Evolutionary conservation across 2,113 vertebrate species (phyloP).

Genomic region (Pelecanus crispus): DNA sequence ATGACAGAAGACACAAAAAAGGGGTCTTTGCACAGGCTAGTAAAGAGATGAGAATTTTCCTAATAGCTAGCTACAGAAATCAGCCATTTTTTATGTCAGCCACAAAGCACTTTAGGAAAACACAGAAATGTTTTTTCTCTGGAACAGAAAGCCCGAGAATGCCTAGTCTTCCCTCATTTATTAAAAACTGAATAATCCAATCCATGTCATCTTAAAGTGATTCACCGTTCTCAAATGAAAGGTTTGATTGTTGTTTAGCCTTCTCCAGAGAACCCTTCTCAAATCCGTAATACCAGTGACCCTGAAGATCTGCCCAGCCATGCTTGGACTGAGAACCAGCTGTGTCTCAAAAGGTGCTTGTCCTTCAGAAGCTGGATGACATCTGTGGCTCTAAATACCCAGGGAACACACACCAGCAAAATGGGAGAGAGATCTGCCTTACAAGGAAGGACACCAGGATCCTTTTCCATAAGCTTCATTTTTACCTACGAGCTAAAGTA

Average conservation of each 20-base stretch:
- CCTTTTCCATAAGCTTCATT: not conserved
- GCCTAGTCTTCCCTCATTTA: not conserved
- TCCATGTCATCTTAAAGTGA: not conserved
- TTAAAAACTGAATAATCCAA: not conserved
- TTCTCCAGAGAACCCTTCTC: not conserved
- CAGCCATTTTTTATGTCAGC: not conserved
- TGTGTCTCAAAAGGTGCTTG: not conserved
- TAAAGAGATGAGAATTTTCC: not conserved
- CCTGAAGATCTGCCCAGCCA: not conserved
- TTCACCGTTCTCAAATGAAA: not conserved
- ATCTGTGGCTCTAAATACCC: not conserved
- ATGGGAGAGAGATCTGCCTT: not conserved
- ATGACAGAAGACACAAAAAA: not conserved
- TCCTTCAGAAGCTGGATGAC: not conserved
- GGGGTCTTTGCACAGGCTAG: not conserved
- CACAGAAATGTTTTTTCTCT: not conserved
- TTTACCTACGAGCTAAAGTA: not conserved
- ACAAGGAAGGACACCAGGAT: not conserved
- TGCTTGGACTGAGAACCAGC: not conserved
- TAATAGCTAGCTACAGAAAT: not conserved
- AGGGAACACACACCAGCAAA: not conserved
- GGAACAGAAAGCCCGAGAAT: not conserved
- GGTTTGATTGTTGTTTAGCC: not conserved
- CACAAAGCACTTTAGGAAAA: not conserved
- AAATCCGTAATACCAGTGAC: not conserved